Evolutionary conservation across 2,888 invertebrate genomes (phyloP).

Genomic region (Sinhomidia bicolor): DNA sequence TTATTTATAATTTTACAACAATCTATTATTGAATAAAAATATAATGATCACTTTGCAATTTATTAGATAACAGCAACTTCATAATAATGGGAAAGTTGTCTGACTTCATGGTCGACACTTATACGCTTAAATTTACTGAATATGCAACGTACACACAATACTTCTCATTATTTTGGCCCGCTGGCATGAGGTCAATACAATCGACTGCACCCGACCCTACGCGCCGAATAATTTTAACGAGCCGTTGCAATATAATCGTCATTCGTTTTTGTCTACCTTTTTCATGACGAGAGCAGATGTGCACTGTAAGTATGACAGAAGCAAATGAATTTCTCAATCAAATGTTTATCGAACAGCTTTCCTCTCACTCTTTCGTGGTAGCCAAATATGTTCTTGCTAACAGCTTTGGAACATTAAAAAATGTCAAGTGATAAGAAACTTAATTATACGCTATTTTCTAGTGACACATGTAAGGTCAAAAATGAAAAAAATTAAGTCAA

Average conservation of each 20-base stretch:
- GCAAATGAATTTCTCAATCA: too few relatives aligned
- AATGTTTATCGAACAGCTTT: too few relatives aligned
- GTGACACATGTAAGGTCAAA: too few relatives aligned
- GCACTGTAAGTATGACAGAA: too few relatives aligned
- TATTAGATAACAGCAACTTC: background rate
- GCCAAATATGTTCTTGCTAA: too few relatives aligned
- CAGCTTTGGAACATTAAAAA: too few relatives aligned
- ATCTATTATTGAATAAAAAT: background rate
- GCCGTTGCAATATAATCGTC: background rate
- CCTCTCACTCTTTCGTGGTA: too few relatives aligned
- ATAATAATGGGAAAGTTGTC: background rate
- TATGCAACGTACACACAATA: background rate
- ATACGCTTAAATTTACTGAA: background rate
- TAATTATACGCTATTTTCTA: too few relatives aligned
- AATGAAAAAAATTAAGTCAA: too few relatives aligned
- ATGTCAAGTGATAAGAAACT: too few relatives aligned
- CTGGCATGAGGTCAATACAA: background rate
- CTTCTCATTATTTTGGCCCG: background rate
- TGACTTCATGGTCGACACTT: background rate
- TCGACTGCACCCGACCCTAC: background rate
- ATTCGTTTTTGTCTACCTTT: background rate
- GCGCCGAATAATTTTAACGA: background rate
- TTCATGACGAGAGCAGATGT: background rate
- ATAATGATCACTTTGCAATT: background rate
- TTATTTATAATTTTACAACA: background rate